Base-by-base conservation (phyloP, 1,140 invertebrate species). In the Drosophila malerkotliana region DNA sequence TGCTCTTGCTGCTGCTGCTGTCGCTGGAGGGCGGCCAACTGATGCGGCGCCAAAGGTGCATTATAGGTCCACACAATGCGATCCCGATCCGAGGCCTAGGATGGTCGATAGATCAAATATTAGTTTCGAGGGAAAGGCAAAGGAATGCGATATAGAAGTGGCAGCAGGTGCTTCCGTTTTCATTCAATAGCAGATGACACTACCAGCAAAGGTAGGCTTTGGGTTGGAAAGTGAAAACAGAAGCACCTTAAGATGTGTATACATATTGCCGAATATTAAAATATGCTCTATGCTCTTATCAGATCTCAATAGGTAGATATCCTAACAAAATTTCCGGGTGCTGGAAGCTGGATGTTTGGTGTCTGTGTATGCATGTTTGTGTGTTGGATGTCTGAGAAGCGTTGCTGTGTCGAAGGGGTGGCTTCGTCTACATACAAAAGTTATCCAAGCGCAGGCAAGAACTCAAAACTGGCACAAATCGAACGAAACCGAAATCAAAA, bases 51-150 rank as follows among this genome's bases (percentile, higher is more conserved):
- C 85, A 96, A 93, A 10, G 96, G 96, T 24, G 96, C 96, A 92
- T 98, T 97, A 93, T 97, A 97, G n/a, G 96, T 97, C 97, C 97
- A 97, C 10, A 97, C 96, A 74, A 97, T 97, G 68, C 96, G 94
- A 84, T 95, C 91, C 55, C 90, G 88, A 89, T 91, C 90, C 53
- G 91, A 92, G 52, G 79, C 83, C 90, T 90, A 80, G 37, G 18
- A 59, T 30, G 49, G 44, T 18, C 44, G 41, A 75, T 24, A 80
- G 47, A 63, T 24, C 34, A 72, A 37, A 45, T 49, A 87, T 85
- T 85, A 85, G 69, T 62, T 32, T 12, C 39, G 0, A 8, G 9
- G 6, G 18, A 26, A 54, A 12, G 18, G 3, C 26, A 63, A 69
- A 59, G 24, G 6, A n/a, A 12, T 56, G 67, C 12, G 7, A 24